These are phyloP conservation scores for Octomys mimax DNA, from an alignment of 2,797 vertebrate genomes.

Conservation along the genomic window DNA sequence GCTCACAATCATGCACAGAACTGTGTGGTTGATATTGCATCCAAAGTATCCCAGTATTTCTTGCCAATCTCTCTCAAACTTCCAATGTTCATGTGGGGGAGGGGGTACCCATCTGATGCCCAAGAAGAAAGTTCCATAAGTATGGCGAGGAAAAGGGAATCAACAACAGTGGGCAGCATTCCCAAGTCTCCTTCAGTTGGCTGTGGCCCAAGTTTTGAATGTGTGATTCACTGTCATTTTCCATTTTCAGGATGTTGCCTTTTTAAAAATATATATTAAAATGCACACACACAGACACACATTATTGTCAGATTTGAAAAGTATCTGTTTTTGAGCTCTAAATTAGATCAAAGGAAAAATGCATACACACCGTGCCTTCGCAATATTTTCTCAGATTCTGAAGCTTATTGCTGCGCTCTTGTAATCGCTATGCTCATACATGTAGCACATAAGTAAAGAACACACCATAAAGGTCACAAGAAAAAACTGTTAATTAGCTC, in stretches of 20 bases:
- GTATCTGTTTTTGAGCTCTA: slow-evolving; percentile 55
- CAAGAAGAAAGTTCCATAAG: slow-evolving; percentile 37
- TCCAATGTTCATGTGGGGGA: neutral
- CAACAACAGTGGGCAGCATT: slow-evolving; percentile 31
- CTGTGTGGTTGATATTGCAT: neutral
- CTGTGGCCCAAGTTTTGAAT: neutral
- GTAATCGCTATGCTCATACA: neutral
- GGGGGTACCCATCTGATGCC: slow-evolving; percentile 20
- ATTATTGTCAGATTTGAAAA: slow-evolving; percentile 60
- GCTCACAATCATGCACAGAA: neutral
- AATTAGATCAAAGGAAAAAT: slow-evolving; percentile 61
- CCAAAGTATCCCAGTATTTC: neutral
- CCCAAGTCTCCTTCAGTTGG: neutral
- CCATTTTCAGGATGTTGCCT: slow-evolving; percentile 49
- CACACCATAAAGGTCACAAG: slow-evolving; percentile 66
- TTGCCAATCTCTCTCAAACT: neutral
- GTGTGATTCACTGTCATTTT: slow-evolving; percentile 1
- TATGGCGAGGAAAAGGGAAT: slow-evolving; percentile 42
- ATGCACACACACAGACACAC: slow-evolving; percentile 61
- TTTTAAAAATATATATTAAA: slow-evolving; percentile 46
- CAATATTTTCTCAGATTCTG: slow-evolving; percentile 30
- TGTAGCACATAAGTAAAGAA: neutral
- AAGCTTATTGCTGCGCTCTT: slow-evolving; percentile 32
- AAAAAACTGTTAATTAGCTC: slow-evolving; percentile 34
- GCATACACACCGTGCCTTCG: neutral